Evolutionary conservation across 2,797 vertebrate species (phyloP).

Genomic region (Liasis olivaceus): DNA sequence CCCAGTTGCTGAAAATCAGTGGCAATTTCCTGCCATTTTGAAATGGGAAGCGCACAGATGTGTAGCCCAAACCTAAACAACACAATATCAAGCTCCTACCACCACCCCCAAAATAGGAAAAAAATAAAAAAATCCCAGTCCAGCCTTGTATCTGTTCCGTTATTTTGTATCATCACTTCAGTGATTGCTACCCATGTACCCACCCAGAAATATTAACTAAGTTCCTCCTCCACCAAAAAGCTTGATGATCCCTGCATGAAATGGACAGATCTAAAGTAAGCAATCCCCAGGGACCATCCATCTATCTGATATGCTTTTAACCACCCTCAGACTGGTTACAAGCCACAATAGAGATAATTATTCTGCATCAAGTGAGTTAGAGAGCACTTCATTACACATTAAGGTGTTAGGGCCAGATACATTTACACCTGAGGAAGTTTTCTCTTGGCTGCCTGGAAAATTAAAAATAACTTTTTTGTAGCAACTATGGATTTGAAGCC

Average conservation of each 20-base stretch:
- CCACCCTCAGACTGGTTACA: not conserved
- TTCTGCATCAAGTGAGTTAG: not conserved
- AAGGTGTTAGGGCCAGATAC: not conserved
- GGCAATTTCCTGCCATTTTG: not conserved
- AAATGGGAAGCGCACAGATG: not conserved
- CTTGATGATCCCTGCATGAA: not conserved
- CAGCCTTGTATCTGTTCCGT: not conserved
- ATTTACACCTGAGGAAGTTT: not conserved
- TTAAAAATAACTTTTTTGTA: not conserved
- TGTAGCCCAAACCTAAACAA: not conserved
- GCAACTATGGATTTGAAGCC: conserved; percentile 6
- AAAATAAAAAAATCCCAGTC: not conserved
- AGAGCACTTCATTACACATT: not conserved
- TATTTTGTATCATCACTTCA: not conserved
- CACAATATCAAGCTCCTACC: not conserved
- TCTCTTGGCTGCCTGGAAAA: not conserved
- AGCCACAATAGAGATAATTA: not conserved
- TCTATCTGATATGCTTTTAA: not conserved
- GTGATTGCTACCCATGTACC: not conserved
- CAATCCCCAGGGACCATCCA: not conserved
- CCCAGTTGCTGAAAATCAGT: not conserved
- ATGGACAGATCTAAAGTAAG: not conserved
- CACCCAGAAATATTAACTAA: not conserved
- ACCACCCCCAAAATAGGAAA: not conserved
- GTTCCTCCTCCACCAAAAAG: not conserved